Evolutionary conservation across 2,888 invertebrate species (phyloP).

Genomic region (Polia nebulosa): DNA sequence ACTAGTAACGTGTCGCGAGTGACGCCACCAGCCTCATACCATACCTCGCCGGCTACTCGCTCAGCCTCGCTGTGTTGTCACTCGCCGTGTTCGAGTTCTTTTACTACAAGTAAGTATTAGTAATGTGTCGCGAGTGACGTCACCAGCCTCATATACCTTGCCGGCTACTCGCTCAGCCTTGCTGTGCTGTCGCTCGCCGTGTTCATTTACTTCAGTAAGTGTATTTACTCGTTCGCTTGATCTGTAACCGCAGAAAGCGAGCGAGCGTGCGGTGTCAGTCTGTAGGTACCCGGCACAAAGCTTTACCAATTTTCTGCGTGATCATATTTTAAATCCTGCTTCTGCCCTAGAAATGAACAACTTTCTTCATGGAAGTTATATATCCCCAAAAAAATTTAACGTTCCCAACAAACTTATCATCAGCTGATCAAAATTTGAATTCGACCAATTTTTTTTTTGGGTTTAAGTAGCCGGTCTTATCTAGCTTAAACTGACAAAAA

Average conservation of each 20-base stretch:
- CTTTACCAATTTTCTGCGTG: too few species aligned
- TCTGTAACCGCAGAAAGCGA: not conserved
- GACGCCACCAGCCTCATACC: conserved; percentile 94
- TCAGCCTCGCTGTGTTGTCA: conserved; percentile 95
- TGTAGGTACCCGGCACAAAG: too few species aligned
- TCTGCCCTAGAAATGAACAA: too few species aligned
- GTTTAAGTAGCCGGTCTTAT: too few species aligned
- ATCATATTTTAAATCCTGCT: too few species aligned
- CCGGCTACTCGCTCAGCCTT: conserved; percentile 96
- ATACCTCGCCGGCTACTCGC: conserved; percentile 96
- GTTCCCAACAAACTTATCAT: too few species aligned
- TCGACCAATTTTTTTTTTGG: too few species aligned
- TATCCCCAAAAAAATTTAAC: too few species aligned
- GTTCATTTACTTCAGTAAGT: conserved; percentile 97
- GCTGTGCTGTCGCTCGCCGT: conserved; percentile 95
- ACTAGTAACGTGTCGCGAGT: conserved; percentile 85
- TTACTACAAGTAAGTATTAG: conserved; percentile 96
- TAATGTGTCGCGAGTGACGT: conserved; percentile 92
- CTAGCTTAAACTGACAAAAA: too few species aligned
- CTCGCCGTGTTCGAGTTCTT: conserved; percentile 96
- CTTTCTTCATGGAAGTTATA: too few species aligned
- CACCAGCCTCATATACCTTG: conserved; percentile 95
- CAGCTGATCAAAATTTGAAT: too few species aligned
- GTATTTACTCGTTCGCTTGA: too few species aligned
- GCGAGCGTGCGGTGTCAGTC: not conserved